Evolutionary conservation across 2,888 invertebrate species (phyloP), one percentile per base, ranked within the genome.

Genomic region (Fragum fragum): DNA sequence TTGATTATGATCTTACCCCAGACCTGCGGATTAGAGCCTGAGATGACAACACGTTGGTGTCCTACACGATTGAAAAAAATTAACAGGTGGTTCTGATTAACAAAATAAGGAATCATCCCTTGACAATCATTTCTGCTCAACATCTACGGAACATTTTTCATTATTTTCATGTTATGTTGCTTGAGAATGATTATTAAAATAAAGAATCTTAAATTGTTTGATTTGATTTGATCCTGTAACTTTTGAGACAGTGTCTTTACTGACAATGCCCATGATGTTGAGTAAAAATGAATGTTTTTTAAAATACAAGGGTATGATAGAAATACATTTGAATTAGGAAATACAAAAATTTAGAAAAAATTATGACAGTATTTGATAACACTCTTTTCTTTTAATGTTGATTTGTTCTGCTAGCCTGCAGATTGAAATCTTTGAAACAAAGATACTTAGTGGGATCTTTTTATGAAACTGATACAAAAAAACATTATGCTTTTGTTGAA

Each of bases 1-100:
- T 69, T 76, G 69, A 81, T 76, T 88, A 77, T 88, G 81, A 87
- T 88, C 71, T 81, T 86, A 79, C 82, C 88, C 87, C 79, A 68
- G 88, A 83, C 77, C 42, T 74, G 80, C 84, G 86, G 86, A 87
- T 77, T 72, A 83, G 81, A 86, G 80, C 86, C 86, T 88, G 88
- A 87, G 68, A 73, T 42, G 66, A 42, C 42, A n/a, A 39, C 39
- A 11, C 3, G 21, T 66, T 36, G 66, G 23, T 42, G 66, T 66
- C 9, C 39, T 2, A 42, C 66, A 66, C 36, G 66, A 32, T 42
- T 66, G 66, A 66, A 66, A 66, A n/a, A 66, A 42, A 39, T 39
- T 21, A 66, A 66, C 66, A 66, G 66, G 66, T 66, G 66, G 66
- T 36, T 66, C 36, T 16, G 42, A 66, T 66, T 66, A 42, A 66